Percentiles rank a stretch among this genome's conserved stretches.
Evolutionary conservation across 2,113 vertebrate genomes (phyloP).

Genomic region (Hyaena hyaena): DNA sequence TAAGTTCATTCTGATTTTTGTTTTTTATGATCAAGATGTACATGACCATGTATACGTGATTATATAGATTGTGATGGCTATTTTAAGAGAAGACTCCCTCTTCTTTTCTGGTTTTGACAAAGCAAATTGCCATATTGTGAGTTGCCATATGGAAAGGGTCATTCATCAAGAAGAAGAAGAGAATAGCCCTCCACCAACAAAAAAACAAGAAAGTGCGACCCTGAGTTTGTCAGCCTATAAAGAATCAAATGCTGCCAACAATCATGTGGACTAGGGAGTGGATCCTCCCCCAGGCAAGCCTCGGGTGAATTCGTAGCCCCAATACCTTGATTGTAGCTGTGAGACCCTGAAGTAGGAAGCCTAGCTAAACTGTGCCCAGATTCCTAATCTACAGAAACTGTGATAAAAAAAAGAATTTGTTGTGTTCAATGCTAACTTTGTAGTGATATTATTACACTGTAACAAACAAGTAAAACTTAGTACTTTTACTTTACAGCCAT

Average conservation of each 20-base stretch:
- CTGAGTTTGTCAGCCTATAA: neutral
- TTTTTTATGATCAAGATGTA: neutral
- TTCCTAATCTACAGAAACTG: neutral
- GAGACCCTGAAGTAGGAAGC: neutral
- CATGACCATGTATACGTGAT: neutral
- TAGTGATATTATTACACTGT: neutral
- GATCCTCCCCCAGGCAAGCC: neutral
- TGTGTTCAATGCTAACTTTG: neutral
- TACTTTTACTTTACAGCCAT: neutral
- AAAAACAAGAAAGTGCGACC: neutral
- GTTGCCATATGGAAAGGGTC: neutral
- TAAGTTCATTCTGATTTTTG: constrained; percentile 12
- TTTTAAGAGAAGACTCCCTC: neutral
- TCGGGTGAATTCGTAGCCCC: neutral
- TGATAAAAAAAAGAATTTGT: neutral
- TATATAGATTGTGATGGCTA: neutral
- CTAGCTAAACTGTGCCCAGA: neutral
- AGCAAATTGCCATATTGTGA: neutral
- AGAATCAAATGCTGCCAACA: neutral
- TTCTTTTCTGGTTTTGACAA: constrained; percentile 2
- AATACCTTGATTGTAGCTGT: neutral
- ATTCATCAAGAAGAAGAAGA: neutral
- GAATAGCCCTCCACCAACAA: neutral
- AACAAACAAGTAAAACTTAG: neutral
- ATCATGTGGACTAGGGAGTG: neutral